Evolutionary conservation across 2,797 vertebrate species (phyloP).

Genomic region (Anguilla megastoma): DNA sequence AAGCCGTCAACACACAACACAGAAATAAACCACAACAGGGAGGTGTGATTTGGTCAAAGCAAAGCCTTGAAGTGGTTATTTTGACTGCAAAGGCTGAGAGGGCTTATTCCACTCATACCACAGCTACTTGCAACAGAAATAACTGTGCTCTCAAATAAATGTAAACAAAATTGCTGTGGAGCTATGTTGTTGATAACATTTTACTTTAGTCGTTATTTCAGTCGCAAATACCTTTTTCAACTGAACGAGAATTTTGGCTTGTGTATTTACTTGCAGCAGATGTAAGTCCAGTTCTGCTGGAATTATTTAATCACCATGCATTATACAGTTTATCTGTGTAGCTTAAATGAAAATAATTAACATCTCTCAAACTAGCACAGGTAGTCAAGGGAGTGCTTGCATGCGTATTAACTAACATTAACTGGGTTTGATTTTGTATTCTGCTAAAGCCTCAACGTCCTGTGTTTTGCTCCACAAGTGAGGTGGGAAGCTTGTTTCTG

Average conservation of each 20-base stretch:
- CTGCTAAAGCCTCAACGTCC: not conserved
- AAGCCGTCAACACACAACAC: not conserved
- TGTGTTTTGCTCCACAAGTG: slow-evolving; percentile 7
- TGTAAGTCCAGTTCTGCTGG: not conserved
- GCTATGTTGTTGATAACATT: not conserved
- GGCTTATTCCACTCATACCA: not conserved
- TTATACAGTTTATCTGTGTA: not conserved
- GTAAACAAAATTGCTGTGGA: too few species aligned
- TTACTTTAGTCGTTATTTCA: not conserved
- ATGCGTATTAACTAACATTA: not conserved
- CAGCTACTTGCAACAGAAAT: not conserved
- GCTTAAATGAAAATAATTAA: not conserved
- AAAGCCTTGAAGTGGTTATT: slow-evolving; percentile 9
- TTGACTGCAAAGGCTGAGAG: not conserved
- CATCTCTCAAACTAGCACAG: not conserved
- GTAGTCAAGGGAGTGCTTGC: not conserved
- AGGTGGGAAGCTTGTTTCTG: not conserved
- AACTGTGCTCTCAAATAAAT: not conserved
- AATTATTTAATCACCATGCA: not conserved
- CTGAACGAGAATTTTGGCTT: not conserved
- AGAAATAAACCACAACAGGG: not conserved
- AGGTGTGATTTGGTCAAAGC: not conserved
- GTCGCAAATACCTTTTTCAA: not conserved
- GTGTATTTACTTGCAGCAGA: not conserved
- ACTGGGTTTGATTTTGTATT: not conserved